Conservation (phyloP, 37 sponge, comb jelly and placozoan species). For the Eunapius fragilis region DNA sequence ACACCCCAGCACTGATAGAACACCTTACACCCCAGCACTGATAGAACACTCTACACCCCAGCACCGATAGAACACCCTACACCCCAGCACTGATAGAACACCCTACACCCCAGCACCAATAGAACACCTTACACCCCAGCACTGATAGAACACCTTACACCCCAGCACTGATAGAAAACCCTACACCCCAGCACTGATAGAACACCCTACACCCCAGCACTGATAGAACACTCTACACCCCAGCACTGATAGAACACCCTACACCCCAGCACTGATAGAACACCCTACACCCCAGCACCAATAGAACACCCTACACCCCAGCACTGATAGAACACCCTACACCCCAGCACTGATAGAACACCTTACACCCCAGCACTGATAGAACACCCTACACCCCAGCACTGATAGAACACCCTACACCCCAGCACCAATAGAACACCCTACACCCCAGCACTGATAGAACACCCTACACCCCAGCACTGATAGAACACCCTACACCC, state of each 20-base stretch:
- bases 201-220: not conserved
- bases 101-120: too few species aligned
- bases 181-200: not conserved
- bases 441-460: too few species aligned
- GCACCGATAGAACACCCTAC: too few species aligned
- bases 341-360: slow-evolving; percentile 5
- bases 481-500: too few species aligned
- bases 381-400: not conserved
- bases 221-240: not conserved
- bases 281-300: too few species aligned
- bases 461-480: too few species aligned
- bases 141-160: not conserved
- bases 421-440: not conserved
- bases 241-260: not conserved
- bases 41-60: too few species aligned
- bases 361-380: not conserved
- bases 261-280: not conserved
- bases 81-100: too few species aligned
- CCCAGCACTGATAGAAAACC: not conserved
- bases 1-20: too few species aligned
- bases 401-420: not conserved
- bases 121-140: not conserved
- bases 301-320: not conserved
- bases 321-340: slow-evolving; percentile 14
- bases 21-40: too few species aligned